Evolutionary conservation across 2,797 vertebrate genomes (phyloP).

Genomic region (Eidolon dupreanum): DNA sequence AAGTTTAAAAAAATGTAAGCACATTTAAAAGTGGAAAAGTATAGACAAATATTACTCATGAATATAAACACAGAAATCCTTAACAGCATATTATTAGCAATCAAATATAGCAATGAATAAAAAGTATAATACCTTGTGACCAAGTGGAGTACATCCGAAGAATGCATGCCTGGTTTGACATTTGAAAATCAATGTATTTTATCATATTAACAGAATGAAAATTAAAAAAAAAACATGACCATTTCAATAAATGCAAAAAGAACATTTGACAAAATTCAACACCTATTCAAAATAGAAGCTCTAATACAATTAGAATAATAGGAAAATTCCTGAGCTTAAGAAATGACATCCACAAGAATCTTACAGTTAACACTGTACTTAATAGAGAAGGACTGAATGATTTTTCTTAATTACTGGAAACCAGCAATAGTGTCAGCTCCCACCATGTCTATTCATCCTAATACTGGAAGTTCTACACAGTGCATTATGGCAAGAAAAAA

Average conservation of each 20-base stretch:
- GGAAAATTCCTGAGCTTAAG: not conserved
- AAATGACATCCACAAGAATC: not conserved
- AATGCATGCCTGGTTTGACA: not conserved
- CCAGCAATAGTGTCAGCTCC: not conserved
- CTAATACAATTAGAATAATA: not conserved
- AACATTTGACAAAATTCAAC: not conserved
- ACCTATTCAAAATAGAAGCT: not conserved
- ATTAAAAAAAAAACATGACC: not conserved
- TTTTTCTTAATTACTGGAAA: not conserved
- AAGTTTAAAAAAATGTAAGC: not conserved
- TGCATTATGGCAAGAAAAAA: not conserved
- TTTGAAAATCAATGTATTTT: not conserved
- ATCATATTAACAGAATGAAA: not conserved
- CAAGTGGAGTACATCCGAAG: not conserved
- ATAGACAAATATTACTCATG: not conserved
- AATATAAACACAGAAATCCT: not conserved
- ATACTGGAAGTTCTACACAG: not conserved
- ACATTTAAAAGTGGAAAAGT: not conserved
- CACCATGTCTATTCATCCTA: not conserved
- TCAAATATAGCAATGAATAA: not conserved
- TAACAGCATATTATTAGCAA: not conserved
- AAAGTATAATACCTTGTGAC: not conserved
- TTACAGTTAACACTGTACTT: not conserved
- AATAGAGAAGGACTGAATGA: not conserved
- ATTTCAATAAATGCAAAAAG: not conserved